Percentiles rank a stretch among this genome's conserved stretches.
Evolutionary conservation across 2,888 invertebrate species (phyloP).

Genomic region (Drosophila nigritarsus): DNA sequence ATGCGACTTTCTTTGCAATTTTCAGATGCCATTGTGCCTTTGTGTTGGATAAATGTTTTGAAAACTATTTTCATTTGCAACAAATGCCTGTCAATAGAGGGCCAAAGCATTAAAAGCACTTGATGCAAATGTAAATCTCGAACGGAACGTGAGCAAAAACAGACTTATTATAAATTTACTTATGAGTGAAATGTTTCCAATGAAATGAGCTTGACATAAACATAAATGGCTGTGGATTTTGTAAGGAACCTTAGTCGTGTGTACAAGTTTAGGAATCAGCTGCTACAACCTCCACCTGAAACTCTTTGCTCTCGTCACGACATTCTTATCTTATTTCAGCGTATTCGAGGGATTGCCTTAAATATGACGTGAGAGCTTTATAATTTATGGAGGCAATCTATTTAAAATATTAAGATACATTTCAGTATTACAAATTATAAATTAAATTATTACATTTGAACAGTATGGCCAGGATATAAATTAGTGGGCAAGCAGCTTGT

Average conservation of each 20-base stretch:
- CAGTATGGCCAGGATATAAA: background rate
- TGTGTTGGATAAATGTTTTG: constrained; percentile 67
- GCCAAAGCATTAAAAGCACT: constrained; percentile 6
- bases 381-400: background rate
- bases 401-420: background rate
- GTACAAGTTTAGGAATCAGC: background rate
- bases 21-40: constrained; percentile 62
- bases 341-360: background rate
- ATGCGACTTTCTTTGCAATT: constrained; percentile 59
- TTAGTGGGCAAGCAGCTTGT: background rate
- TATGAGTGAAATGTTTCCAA: background rate
- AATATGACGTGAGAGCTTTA: background rate
- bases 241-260: background rate
- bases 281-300: background rate
- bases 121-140: background rate
- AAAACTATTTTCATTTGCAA: constrained; percentile 69
- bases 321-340: background rate
- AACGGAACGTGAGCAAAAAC: background rate
- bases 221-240: too few relatives aligned
- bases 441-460: background rate
- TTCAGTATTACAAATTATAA: background rate
- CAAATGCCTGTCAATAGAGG: constrained; percentile 43
- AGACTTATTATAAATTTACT: background rate
- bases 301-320: background rate
- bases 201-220: background rate